Base-by-base conservation (phyloP, 2,797 vertebrate species). In the Macropodus opercularis region DNA sequence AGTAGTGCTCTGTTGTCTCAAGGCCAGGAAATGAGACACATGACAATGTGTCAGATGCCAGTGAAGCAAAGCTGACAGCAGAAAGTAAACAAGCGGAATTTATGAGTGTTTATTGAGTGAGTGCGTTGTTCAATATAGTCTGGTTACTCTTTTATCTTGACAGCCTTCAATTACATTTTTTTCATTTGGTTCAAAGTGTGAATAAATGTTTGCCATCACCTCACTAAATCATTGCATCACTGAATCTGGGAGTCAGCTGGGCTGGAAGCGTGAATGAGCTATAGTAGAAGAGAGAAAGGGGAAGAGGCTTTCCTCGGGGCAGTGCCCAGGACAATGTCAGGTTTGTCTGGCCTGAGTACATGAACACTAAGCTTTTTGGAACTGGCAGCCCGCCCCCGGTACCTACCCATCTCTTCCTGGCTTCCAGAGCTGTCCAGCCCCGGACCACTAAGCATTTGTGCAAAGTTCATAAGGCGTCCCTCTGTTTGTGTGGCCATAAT, bases 401-500 rank as follows among this genome's bases (percentile, higher is more conserved):
- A 83, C 88, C 84, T 87, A 85, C 90, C 85, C 82, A 75, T 85
- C 81, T 83, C 84, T 41, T n/a, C 77, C 64, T 34, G 13, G 72
- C 82, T 72, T 87, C 79, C 87, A 84, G 80, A 80, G 66, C 90
- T 74, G 83, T 82, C 84, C 84, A 75, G 71, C 80, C 82, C 73
- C 81, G 67, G 81, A 81, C 84, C 86, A 78, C 65, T 89, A 89
- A 90, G 89, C 81, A 81, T 90, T 92, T 91, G 91, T 91, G 85
- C 83, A 91, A 92, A 92, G 92, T 93, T 93, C 91, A 93, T 91
- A 92, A 91, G 91, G 90, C 87, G 86, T 90, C 85, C 87, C 83
- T 91, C 88, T 92, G 90, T 92, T 92, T 90, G 85, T 89, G 79
- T 61, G 71, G 62, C 72, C 68, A 87, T 89, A 91, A 90, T 90